These are phyloP conservation scores for Dendrolimus houi DNA, from an alignment of 2,888 invertebrate species.

Conservation along the genomic window DNA sequence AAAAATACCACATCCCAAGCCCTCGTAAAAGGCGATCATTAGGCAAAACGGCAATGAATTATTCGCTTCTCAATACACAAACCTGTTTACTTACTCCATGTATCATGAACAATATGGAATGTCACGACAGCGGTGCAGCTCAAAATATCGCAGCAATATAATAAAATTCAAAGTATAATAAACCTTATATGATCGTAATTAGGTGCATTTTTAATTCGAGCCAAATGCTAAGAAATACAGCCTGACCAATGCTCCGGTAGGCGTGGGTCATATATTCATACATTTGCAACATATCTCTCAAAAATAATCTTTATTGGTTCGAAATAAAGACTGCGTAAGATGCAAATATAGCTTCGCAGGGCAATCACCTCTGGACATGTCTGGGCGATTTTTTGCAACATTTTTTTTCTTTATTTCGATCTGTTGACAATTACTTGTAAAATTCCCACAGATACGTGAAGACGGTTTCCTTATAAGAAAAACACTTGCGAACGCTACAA, in stretches of 20 bases:
- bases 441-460: conserved; percentile 34
- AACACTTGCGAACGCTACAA: background rate
- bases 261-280: conserved; percentile 63
- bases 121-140: conserved; percentile 59
- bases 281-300: conserved; percentile 29
- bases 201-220: conserved; percentile 30
- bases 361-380: conserved; percentile 37
- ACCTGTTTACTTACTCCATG: conserved; percentile 66
- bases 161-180: conserved; percentile 32
- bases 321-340: conserved; percentile 33
- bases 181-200: conserved; percentile 36
- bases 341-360: conserved; percentile 21
- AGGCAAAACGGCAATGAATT: conserved; percentile 50
- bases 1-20: conserved; percentile 23
- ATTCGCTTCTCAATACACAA: conserved; percentile 48
- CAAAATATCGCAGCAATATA: conserved; percentile 49
- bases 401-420: conserved; percentile 26
- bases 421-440: conserved; percentile 45
- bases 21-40: conserved; percentile 42
- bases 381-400: conserved; percentile 38
- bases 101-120: conserved; percentile 73
- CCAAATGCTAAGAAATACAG: conserved; percentile 53
- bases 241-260: conserved; percentile 60
- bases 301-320: conserved; percentile 38
- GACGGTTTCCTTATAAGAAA: conserved; percentile 26